Conservation (phyloP, 1,140 invertebrate genomes). For the Drosophila ananassae region DNA sequence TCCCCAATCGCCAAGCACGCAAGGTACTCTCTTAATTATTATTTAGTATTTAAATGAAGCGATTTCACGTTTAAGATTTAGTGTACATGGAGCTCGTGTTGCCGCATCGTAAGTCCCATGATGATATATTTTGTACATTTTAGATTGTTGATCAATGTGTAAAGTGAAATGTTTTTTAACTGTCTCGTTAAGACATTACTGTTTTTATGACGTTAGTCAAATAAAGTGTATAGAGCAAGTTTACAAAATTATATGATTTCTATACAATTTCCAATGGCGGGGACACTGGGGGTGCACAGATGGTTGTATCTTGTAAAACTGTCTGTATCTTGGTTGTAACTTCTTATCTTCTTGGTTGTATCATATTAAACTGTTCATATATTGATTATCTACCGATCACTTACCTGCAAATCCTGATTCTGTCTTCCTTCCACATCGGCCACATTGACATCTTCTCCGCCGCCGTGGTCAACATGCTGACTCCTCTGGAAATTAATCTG, state of each 20-base stretch:
- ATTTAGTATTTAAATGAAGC: slow-evolving; percentile 70
- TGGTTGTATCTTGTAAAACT: no score
- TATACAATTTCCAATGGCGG: no score
- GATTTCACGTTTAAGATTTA: slow-evolving; percentile 61
- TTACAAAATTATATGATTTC: not conserved
- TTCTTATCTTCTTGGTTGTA: no score
- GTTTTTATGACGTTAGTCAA: slow-evolving; percentile 77
- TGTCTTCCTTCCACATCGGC: slow-evolving; percentile 87
- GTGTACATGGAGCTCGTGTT: slow-evolving; percentile 42
- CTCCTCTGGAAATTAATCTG: slow-evolving; percentile 86
- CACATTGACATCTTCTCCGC: slow-evolving; percentile 89
- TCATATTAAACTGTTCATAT: no score
- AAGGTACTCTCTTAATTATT: slow-evolving; percentile 79
- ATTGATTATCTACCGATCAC: no score
- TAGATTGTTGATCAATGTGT: slow-evolving; percentile 80
- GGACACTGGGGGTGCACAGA: no score
- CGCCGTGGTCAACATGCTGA: slow-evolving; percentile 90
- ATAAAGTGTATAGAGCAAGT: slow-evolving; percentile 68
- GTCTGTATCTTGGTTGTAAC: no score
- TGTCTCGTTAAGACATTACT: slow-evolving; percentile 51
- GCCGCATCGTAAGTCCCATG: slow-evolving; percentile 44
- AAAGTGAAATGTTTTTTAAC: slow-evolving; percentile 64
- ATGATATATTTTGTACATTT: slow-evolving; percentile 53
- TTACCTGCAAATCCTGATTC: slow-evolving; percentile 74
- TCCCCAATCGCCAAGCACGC: slow-evolving; percentile 16